Evolutionary conservation across 1,140 invertebrate genomes (phyloP), one percentile per base, ranked within the genome.

Genomic region (Drosophila varians): DNA sequence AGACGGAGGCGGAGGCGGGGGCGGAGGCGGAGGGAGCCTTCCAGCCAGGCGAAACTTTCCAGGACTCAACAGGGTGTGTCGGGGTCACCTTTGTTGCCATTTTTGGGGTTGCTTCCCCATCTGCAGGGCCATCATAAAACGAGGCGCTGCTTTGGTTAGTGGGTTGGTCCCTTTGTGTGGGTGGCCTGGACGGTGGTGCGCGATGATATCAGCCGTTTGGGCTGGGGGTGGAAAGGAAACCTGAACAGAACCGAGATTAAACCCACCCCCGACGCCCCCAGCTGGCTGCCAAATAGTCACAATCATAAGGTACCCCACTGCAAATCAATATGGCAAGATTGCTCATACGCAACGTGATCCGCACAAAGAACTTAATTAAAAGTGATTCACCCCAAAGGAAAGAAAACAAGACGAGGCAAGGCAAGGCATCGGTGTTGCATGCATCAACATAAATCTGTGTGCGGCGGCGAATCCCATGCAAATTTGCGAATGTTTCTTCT

Each of bases 341-440:
- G 34, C 69, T 48, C 57, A 73, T 73, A 73, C 69, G 68, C 69
- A 60, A 73, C 69, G 69, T 73, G 68, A 48, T 56, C 26, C 31
- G 42, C 8, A 46, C 42, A 25, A 48, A 47, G 45, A 64, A 62
- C 48, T 73, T 62, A 73, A 72, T 62, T 56, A 56, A 56, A 48
- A 69, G 65, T 69, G 64, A 69, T 56, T 25, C 51, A 56, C 19
- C 31, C 18, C 23, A 31, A 18, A 23, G 19, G 16, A 2, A 14
- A 9, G n/a, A 1, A 38, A 14, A 3, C 36, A 23, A 14, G 38
- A 5, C 19, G 8, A 23, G 28, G 28, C 7, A 16, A n/a, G 12
- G 36, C 16, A 18, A 18, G 14, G 14, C 38, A 52, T 52, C 34
- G 6, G n/a, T 8, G 45, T 23, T 72, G 69, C 48, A 53, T 61